Evolutionary conservation across 2,888 invertebrate species (phyloP).

Genomic region (Caenorhabditis zanzibari): DNA sequence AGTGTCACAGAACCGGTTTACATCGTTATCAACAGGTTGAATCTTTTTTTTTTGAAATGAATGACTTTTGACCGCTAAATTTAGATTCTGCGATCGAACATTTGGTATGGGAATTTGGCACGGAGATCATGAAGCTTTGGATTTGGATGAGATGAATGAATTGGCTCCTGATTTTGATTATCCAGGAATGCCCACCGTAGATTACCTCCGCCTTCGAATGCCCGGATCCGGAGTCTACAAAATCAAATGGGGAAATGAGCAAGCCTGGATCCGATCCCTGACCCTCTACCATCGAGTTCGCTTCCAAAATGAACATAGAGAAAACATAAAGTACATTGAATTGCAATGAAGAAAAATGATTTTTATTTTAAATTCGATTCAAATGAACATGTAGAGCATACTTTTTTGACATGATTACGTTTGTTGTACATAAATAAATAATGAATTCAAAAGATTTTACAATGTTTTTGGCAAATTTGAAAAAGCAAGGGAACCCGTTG

Average conservation of each 20-base stretch:
- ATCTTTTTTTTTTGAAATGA: conserved; percentile 1
- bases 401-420: not conserved
- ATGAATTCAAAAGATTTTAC: not conserved
- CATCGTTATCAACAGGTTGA: conserved; percentile 72
- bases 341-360: not conserved
- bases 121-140: conserved; percentile 57
- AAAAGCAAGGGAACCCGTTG: conserved; percentile 12
- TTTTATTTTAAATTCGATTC: conserved; percentile 15
- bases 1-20: conserved; percentile 64
- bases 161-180: conserved; percentile 74
- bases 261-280: conserved; percentile 77
- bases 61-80: conserved; percentile 44
- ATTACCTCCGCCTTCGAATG: conserved; percentile 68
- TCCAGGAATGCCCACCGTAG: conserved; percentile 79
- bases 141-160: conserved; percentile 70
- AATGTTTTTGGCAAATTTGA: not conserved
- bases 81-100: conserved; percentile 76
- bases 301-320: conserved; percentile 70
- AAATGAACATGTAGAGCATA: conserved; percentile 10
- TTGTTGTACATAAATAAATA: conserved; percentile 39
- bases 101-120: conserved; percentile 77
- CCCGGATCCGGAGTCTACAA: conserved; percentile 74
- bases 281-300: conserved; percentile 73
- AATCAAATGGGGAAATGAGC: conserved; percentile 77
- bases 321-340: conserved; percentile 57